phyloP scores from a whole-genome alignment of 2,888 invertebrate species.

The Himalopsyche kuldschensis region DNA sequence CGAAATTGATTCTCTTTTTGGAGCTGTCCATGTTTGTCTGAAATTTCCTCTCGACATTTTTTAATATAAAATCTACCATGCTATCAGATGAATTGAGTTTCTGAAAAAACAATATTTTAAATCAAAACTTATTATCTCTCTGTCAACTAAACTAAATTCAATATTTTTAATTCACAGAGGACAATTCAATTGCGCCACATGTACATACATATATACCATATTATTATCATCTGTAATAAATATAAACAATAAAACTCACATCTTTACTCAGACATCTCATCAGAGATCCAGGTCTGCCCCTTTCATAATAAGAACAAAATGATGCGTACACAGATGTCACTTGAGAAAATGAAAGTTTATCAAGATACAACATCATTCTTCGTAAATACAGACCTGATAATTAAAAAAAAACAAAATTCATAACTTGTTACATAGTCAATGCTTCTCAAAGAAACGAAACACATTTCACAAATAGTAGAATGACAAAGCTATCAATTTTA shows the following conservation, averaged over 20 bases:
- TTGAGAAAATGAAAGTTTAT: slow-evolving; percentile 82
- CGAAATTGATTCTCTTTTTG: slow-evolving; percentile 52
- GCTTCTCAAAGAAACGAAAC: no score
- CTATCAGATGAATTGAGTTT: slow-evolving; percentile 55
- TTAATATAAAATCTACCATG: slow-evolving; percentile 43
- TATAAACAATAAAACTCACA: slow-evolving; percentile 43
- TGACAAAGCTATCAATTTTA: no score
- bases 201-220: background rate
- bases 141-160: background rate
- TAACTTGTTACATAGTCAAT: no score
- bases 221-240: background rate
- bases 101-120: slow-evolving; percentile 43
- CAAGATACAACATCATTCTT: slow-evolving; percentile 78
- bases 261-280: slow-evolving; percentile 57
- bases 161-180: background rate
- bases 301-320: slow-evolving; percentile 70
- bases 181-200: background rate
- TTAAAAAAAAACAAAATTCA: slow-evolving; percentile 41
- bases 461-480: no score
- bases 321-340: slow-evolving; percentile 73
- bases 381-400: slow-evolving; percentile 78
- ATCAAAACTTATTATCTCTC: no score
- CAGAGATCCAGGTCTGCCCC: slow-evolving; percentile 56
- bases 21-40: slow-evolving; percentile 50
- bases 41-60: slow-evolving; percentile 48